phyloP scores from a whole-genome alignment of 2,113 vertebrate genomes.

The Passer montanus region DNA sequence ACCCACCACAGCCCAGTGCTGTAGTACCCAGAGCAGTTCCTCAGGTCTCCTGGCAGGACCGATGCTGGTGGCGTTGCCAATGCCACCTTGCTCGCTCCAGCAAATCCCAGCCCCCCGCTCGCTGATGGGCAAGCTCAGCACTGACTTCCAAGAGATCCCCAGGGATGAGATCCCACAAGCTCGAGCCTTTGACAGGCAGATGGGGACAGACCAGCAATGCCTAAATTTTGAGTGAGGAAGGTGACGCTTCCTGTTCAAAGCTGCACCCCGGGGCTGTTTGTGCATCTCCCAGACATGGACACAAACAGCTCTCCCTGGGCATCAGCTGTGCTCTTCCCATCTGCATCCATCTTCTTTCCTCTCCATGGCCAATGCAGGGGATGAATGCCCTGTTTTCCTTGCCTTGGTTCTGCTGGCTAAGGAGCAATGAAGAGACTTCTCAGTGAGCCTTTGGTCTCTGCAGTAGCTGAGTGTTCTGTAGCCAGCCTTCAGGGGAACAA shows the following conservation, averaged over 20 bases:
- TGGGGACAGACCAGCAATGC: background rate
- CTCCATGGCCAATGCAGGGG: background rate
- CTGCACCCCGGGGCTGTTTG: accelerated
- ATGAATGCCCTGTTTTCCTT: background rate
- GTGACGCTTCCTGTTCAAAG: background rate
- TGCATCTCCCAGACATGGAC: accelerated
- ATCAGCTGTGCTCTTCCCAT: background rate
- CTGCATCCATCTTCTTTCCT: background rate
- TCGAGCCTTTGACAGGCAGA: background rate
- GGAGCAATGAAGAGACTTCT: background rate
- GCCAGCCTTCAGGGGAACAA: background rate
- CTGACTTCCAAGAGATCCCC: background rate
- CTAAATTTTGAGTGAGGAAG: background rate
- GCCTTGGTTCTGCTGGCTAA: background rate
- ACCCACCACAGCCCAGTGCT: background rate
- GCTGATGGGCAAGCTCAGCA: accelerated
- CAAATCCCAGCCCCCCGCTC: background rate
- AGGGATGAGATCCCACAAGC: background rate
- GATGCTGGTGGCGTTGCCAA: background rate
- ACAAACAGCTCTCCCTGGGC: background rate
- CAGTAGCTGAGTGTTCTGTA: background rate
- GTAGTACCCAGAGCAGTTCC: background rate
- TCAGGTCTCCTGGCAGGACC: background rate
- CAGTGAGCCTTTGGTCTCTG: background rate
- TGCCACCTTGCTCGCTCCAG: background rate